Conservation (phyloP, 2,113 vertebrate species). For the Tenebrosternarchus preto region DNA sequence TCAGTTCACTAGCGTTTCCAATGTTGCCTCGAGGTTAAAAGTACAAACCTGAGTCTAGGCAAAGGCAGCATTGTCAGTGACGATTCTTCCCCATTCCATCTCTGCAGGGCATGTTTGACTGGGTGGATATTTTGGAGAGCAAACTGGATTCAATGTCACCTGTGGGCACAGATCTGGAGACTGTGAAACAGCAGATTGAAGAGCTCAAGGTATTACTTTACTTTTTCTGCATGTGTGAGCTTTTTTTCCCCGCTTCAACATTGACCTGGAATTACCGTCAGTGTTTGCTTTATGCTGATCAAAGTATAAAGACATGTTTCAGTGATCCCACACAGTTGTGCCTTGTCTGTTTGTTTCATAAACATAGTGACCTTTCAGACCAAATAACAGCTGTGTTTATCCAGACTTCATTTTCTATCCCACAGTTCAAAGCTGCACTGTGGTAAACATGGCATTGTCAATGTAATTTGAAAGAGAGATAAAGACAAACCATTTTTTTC, state of each 20-base stretch:
- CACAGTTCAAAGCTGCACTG: constrained; percentile 35
- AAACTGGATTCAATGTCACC: constrained; percentile 95
- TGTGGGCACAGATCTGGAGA: constrained; percentile 95
- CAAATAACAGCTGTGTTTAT: constrained; percentile 62
- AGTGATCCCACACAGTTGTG: constrained; percentile 13
- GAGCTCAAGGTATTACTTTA: constrained; percentile 88
- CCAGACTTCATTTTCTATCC: constrained; percentile 23
- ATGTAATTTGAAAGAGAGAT: background rate
- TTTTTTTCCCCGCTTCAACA: background rate
- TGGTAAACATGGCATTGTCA: constrained; percentile 12
- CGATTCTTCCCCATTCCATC: constrained; percentile 43
- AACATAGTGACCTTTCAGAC: constrained; percentile 18
- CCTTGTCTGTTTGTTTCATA: constrained; percentile 27
- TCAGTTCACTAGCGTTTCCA: background rate
- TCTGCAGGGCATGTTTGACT: constrained; percentile 92
- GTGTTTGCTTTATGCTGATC: constrained; percentile 12
- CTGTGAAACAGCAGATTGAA: constrained; percentile 97
- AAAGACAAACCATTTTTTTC: constrained; percentile 5
- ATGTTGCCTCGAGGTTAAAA: constrained; percentile 5
- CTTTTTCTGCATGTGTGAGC: constrained; percentile 3
- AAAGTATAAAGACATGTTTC: constrained; percentile 42
- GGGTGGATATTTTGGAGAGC: constrained; percentile 92
- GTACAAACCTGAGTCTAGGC: constrained; percentile 54
- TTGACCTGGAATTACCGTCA: background rate
- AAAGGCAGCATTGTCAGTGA: constrained; percentile 42